A percentile compares a stretch with the other conserved stretches of the same genome.
Conservation (phyloP, 2,797 vertebrate species). For the Brachymystax lenok region DNA sequence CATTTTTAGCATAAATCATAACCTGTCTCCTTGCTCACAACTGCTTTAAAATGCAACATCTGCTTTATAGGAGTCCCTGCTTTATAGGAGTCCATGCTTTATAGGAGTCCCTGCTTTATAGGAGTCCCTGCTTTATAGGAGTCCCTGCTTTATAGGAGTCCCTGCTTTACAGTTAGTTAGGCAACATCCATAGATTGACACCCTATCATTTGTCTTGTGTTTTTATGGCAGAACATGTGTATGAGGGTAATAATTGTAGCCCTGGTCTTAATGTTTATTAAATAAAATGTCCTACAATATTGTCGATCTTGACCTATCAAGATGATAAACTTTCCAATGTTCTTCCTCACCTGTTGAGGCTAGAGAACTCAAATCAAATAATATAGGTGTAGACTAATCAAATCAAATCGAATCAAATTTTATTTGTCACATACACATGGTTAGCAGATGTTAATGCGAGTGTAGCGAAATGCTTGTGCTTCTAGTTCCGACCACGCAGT, state of each 20-base stretch:
- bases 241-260: constrained; percentile 69
- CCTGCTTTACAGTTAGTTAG: constrained; percentile 82
- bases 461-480: no score
- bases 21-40: constrained; percentile 81
- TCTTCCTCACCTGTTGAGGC: constrained; percentile 35
- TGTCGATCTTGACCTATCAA: constrained; percentile 37
- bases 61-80: constrained; percentile 78
- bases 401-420: no score
- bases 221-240: constrained; percentile 47
- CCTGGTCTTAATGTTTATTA: constrained; percentile 45
- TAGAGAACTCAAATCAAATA: constrained; percentile 27
- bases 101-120: constrained; percentile 66
- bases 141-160: constrained; percentile 76
- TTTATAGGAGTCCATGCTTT: constrained; percentile 76
- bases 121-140: constrained; percentile 61
- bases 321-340: constrained; percentile 46
- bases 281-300: constrained; percentile 53
- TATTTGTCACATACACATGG: no score
- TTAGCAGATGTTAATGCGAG: no score
- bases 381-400: no score
- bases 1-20: constrained; percentile 90
- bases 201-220: constrained; percentile 42
- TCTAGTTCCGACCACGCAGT: no score
- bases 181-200: constrained; percentile 82
- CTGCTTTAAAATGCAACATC: constrained; percentile 87